Evolutionary conservation across 2,113 vertebrate genomes (phyloP).

Genomic region (Micromys minutus): DNA sequence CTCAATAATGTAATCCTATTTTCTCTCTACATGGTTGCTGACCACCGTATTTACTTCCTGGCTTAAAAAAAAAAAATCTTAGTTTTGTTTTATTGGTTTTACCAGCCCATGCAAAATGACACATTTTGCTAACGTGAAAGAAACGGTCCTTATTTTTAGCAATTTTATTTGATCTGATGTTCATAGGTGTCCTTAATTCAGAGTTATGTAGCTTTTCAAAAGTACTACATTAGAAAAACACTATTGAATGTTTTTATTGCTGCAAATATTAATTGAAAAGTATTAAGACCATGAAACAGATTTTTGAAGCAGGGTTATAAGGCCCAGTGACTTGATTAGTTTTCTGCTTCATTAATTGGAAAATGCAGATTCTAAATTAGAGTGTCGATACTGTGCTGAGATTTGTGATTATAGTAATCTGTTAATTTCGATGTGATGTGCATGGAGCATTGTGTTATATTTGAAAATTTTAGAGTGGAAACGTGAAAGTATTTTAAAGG

Average conservation of each 20-base stretch:
- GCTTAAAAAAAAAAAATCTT: conserved; percentile 38
- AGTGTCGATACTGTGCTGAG: not conserved
- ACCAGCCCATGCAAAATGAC: conserved; percentile 18
- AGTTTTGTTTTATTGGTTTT: conserved; percentile 52
- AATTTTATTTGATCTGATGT: not conserved
- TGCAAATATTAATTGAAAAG: conserved; percentile 38
- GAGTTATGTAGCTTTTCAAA: conserved; percentile 57
- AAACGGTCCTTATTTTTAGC: not conserved
- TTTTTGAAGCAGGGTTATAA: not conserved
- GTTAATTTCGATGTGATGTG: not conserved
- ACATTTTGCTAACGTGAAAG: conserved; percentile 32
- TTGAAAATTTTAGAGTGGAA: not conserved
- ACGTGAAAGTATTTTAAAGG: conserved; percentile 28
- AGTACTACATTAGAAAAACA: not conserved
- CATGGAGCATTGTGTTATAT: not conserved
- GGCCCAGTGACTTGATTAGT: not conserved
- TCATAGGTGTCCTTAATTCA: not conserved
- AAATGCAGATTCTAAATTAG: conserved; percentile 32
- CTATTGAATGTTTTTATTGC: not conserved
- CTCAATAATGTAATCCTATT: conserved; percentile 69
- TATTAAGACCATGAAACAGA: not conserved
- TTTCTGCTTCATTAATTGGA: not conserved
- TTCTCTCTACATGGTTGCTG: not conserved
- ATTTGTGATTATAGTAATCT: not conserved
- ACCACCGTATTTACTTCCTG: conserved; percentile 23